Percentiles rank a stretch among this genome's conserved stretches.
Evolutionary conservation across 2,797 vertebrate species (phyloP).

Genomic region (Pangasius mekongensis): DNA sequence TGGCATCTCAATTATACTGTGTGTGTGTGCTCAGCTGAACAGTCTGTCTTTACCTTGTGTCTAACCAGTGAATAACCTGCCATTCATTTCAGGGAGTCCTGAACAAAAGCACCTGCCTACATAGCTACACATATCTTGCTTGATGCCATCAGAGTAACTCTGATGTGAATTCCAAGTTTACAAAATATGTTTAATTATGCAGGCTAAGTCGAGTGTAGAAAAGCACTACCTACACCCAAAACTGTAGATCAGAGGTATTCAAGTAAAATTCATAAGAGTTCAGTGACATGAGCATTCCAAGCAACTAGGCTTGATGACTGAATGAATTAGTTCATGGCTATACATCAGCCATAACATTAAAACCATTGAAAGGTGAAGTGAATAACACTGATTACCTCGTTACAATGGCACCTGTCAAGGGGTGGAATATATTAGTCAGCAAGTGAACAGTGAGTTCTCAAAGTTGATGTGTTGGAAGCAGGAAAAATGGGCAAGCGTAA

Average conservation of each 20-base stretch:
- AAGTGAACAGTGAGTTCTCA: too few relatives aligned
- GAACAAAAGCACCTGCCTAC: background rate
- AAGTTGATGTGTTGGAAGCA: too few relatives aligned
- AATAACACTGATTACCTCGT: too few relatives aligned
- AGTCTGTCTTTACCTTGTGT: background rate
- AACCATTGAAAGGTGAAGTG: too few relatives aligned
- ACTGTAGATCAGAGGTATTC: background rate
- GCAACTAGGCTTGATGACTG: background rate
- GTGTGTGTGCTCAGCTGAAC: background rate
- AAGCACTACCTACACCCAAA: background rate
- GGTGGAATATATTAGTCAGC: too few relatives aligned
- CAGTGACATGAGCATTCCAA: background rate
- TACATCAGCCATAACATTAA: too few relatives aligned
- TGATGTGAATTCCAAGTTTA: background rate
- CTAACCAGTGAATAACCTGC: background rate
- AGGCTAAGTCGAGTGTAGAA: background rate
- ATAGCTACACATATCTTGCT: background rate
- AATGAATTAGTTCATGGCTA: background rate
- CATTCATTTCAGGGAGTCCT: conserved; percentile 1
- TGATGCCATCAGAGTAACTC: background rate
- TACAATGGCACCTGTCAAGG: too few relatives aligned
- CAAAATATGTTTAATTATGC: background rate
- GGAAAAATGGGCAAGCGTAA: too few relatives aligned
- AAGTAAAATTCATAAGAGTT: background rate
- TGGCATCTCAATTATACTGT: background rate